These are phyloP conservation scores for Nibea coibor DNA, from an alignment of 2,113 vertebrate genomes.

Conservation along the genomic window DNA sequence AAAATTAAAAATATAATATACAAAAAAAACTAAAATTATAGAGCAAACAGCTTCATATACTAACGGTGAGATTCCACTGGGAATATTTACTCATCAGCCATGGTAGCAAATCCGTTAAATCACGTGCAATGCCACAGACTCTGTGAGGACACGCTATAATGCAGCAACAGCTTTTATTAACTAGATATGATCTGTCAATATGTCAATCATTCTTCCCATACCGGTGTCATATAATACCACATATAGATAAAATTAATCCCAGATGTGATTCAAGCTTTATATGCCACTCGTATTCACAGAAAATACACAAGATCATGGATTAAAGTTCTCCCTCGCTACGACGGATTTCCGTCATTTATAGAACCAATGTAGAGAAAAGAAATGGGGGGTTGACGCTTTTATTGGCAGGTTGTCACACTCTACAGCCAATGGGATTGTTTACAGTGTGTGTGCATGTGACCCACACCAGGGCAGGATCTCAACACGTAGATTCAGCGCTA, in stretches of 20 bases:
- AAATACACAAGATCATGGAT: background rate
- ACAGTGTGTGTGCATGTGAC: too few relatives aligned
- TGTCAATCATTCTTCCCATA: conserved; percentile 1
- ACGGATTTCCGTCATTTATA: too few relatives aligned
- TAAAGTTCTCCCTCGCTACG: too few relatives aligned
- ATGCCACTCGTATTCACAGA: background rate
- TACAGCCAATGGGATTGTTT: too few relatives aligned
- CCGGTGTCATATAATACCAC: background rate
- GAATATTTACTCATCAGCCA: background rate
- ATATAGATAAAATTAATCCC: conserved; percentile 35
- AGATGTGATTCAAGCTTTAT: background rate
- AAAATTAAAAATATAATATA: too few relatives aligned
- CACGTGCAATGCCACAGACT: background rate
- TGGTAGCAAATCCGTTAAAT: background rate
- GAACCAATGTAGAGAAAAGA: too few relatives aligned
- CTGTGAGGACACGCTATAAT: background rate
- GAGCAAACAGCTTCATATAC: background rate
- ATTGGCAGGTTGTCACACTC: too few relatives aligned
- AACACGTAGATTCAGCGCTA: too few relatives aligned
- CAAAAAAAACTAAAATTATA: background rate
- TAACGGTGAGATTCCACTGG: background rate
- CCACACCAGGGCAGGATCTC: too few relatives aligned
- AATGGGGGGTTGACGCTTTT: too few relatives aligned
- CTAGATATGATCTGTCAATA: background rate
- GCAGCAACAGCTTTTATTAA: background rate